Evolutionary conservation across 2,888 invertebrate genomes (phyloP), one percentile per base, ranked within the genome.

Genomic region (Agrochola litura): DNA sequence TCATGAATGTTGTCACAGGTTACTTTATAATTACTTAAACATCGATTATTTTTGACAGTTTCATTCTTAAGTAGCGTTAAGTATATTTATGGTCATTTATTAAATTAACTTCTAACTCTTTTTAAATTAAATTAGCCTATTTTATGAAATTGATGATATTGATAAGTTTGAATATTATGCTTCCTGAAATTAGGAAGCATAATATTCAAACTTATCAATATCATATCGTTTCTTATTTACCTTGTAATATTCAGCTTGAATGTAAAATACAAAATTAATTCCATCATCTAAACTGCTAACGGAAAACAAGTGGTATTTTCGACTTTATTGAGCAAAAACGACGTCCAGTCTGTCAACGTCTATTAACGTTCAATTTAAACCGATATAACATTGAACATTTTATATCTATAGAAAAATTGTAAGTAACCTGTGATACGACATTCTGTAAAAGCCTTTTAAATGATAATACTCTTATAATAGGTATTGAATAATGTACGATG

Each of bases 391-490:
- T 79, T 8, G 14, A 70, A 58, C 25, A 70, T 60, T 81, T 72
- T 65, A 69, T 69, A n/a, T n/a, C n/a, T n/a, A 68, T 52, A 56
- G 30, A 60, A 69, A 63, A 58, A 69, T 60, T 68, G 41, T 69
- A 74, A 79, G 81, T 83, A 85, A 84, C 85, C 89, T 86, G 86
- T 77, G 86, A 64, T 76, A 77, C 83, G 66, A 80, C 83, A 83
- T 85, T 82, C 63, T 84, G n/a, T 74, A 65, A 72, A 77, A 74
- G 63, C 60, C 77, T 76, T 72, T 73, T 73, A 77, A 74, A 71
- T 78, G 70, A 69, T 80, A 77, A 77, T 74, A 70, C 56, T 58
- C 6, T 64, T 77, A 58, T 81, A 63, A 77, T 83, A 81, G 77
- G 64, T 71, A 81, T 60, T 77, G 58, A 81, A 77, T 82, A 81